A percentile compares a stretch with the other conserved stretches of the same genome.
Conservation (phyloP, 2,888 invertebrate species). For the Drosophila rubida region DNA sequence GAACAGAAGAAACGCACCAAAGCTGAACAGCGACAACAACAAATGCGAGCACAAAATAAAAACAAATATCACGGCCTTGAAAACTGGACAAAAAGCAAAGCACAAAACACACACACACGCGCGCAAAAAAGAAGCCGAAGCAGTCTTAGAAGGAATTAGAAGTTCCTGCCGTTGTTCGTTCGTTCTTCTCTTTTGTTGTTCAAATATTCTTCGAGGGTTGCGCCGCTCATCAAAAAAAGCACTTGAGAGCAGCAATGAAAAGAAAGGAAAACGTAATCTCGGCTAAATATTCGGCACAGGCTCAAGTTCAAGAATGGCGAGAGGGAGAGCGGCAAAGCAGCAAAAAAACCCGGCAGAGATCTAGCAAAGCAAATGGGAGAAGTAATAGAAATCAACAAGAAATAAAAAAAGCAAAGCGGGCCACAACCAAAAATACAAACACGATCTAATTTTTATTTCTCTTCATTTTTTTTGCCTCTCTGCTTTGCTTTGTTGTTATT, state of each 20-base stretch:
- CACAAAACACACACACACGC: slow-evolving; percentile 14
- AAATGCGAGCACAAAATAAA: slow-evolving; percentile 43
- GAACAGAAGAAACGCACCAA: slow-evolving; percentile 19
- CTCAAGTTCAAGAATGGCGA: slow-evolving; percentile 18
- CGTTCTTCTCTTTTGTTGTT: slow-evolving; percentile 19
- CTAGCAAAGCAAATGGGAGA: slow-evolving; percentile 32
- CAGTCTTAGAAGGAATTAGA: slow-evolving; percentile 51
- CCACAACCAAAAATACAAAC: slow-evolving; percentile 47
- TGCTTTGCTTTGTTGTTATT: slow-evolving; percentile 26
- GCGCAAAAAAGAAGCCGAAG: slow-evolving; percentile 28
- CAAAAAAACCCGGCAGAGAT: slow-evolving; percentile 20
- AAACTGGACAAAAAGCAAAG: slow-evolving; percentile 57
- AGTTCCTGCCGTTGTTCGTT: slow-evolving; percentile 17
- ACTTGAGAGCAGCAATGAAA: slow-evolving; percentile 33
- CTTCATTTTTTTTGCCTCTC: slow-evolving; percentile 24
- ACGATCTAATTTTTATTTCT: slow-evolving; percentile 56
- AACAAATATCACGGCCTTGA: slow-evolving; percentile 69
- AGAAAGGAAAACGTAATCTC: slow-evolving; percentile 35
- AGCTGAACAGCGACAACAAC: slow-evolving; percentile 23
- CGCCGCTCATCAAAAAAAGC: slow-evolving; percentile 15
- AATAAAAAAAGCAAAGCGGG: slow-evolving; percentile 47
- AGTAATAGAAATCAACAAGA: slow-evolving; percentile 45
- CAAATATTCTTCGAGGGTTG: slow-evolving; percentile 34
- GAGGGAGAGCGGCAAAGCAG: neutral
- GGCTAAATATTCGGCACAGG: slow-evolving; percentile 41